phyloP scores from a whole-genome alignment of 2,113 vertebrate species.

The Istiophorus platypterus region DNA sequence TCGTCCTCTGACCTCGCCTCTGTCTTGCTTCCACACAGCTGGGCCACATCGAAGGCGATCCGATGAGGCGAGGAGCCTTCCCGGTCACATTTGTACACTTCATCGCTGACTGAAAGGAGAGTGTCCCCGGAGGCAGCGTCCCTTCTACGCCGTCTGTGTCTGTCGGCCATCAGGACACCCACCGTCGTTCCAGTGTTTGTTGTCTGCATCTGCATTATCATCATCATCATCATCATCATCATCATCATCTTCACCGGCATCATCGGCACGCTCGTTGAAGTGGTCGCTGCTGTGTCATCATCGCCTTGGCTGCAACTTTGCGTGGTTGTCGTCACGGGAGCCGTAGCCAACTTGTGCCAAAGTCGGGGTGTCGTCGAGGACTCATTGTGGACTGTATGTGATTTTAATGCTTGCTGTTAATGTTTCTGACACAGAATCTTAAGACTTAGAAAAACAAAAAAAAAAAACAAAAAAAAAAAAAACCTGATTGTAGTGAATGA shows the following conservation, averaged over 20 bases:
- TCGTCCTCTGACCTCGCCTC: background rate
- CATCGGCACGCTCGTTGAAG: constrained; percentile 5
- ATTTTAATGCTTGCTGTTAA: constrained; percentile 57
- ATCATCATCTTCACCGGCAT: constrained; percentile 13
- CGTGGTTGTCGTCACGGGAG: constrained; percentile 12
- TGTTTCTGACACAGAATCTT: constrained; percentile 31
- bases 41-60: constrained; percentile 97
- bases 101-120: constrained; percentile 89
- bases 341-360: background rate
- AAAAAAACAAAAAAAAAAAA: background rate
- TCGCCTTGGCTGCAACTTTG: background rate
- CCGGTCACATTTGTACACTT: constrained; percentile 98
- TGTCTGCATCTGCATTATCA: background rate
- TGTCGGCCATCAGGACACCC: constrained; percentile 14
- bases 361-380: constrained; percentile 23
- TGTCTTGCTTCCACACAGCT: constrained; percentile 84
- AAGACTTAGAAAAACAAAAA: constrained; percentile 12
- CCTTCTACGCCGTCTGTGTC: background rate
- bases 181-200: constrained; percentile 5
- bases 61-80: constrained; percentile 93
- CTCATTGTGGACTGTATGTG: constrained; percentile 31
- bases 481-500: constrained; percentile 66
- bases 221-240: constrained; percentile 20
- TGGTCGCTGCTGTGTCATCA: constrained; percentile 19
- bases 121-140: background rate